Evolutionary conservation across 2,797 vertebrate genomes (phyloP).

Genomic region (Scolopax bukidnonensis): DNA sequence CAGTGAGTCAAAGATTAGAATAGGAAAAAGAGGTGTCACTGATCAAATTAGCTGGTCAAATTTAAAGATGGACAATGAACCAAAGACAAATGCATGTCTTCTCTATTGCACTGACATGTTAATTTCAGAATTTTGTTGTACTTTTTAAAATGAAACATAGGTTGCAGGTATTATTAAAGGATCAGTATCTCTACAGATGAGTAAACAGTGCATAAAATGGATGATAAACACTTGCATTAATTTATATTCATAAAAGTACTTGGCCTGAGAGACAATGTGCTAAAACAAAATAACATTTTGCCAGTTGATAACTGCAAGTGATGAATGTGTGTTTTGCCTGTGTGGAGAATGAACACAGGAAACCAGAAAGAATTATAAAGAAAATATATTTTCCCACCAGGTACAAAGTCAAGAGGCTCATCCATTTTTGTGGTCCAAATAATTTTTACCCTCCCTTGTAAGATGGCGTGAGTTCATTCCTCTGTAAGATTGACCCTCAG

Average conservation of each 20-base stretch:
- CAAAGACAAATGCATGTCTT: not conserved
- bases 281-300: not conserved
- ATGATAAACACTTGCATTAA: not conserved
- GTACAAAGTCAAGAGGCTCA: not conserved
- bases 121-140: not conserved
- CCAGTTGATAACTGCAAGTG: not conserved
- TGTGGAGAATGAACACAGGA: not conserved
- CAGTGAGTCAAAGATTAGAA: not conserved
- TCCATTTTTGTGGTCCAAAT: not conserved
- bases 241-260: not conserved
- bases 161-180: not conserved
- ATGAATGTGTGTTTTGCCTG: not conserved
- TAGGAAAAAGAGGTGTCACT: not conserved
- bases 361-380: not conserved
- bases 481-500: not conserved
- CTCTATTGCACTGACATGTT: not conserved
- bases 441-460: not conserved
- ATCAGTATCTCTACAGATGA: not conserved
- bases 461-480: not conserved
- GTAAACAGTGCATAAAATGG: not conserved
- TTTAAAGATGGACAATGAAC: not conserved
- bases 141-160: not conserved
- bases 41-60: not conserved
- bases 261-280: not conserved
- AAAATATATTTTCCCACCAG: not conserved